These are phyloP conservation scores for Hyperoodon ampullatus DNA, from an alignment of 2,113 vertebrate species.

Conservation along the genomic window DNA sequence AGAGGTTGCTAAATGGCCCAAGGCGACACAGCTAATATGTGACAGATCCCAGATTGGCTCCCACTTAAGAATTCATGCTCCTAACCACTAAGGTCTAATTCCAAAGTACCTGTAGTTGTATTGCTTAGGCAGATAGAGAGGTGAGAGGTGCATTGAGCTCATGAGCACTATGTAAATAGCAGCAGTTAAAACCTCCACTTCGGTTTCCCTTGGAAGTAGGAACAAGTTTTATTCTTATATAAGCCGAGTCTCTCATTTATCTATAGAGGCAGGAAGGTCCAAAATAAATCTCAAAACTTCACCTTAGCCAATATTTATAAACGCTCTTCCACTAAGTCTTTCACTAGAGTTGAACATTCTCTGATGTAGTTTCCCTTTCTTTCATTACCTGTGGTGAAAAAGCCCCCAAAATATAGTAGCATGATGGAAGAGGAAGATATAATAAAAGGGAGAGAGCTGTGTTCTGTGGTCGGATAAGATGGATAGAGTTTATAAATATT, in stretches of 20 bases:
- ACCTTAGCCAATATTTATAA: slow-evolving; percentile 21
- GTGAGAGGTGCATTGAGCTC: background rate
- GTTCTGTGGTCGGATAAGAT: no score
- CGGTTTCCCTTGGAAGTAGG: background rate
- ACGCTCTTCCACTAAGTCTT: slow-evolving; percentile 44
- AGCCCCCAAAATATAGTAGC: background rate
- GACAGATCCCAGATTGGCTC: background rate
- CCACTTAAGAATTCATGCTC: background rate
- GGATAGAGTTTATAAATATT: background rate
- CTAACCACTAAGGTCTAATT: background rate
- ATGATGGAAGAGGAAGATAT: background rate
- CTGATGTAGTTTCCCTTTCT: slow-evolving; percentile 51
- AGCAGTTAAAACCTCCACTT: background rate
- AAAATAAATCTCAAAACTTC: slow-evolving; percentile 45
- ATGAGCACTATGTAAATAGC: background rate
- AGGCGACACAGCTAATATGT: background rate
- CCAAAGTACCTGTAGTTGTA: background rate
- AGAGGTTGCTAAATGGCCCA: background rate
- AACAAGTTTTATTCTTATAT: background rate
- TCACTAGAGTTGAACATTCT: slow-evolving; percentile 39
- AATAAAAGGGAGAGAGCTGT: background rate
- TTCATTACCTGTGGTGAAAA: slow-evolving; percentile 50
- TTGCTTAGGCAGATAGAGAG: background rate
- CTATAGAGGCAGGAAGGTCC: background rate
- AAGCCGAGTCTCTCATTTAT: background rate